Evolutionary conservation across 2,888 invertebrate species (phyloP), one percentile per base, ranked within the genome.

Genomic region (Mythimna lalbum): DNA sequence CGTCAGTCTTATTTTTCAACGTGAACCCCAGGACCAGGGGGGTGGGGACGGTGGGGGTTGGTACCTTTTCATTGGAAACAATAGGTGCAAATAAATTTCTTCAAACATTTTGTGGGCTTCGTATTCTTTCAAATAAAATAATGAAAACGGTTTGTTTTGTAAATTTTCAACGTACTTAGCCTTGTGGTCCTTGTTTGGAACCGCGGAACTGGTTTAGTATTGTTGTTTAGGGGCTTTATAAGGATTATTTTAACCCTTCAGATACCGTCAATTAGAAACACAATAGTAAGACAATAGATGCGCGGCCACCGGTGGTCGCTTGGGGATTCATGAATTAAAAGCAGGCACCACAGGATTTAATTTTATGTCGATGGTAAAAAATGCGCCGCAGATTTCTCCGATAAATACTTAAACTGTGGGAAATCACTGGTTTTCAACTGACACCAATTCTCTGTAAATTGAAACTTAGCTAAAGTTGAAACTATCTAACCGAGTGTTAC

Each of bases 1-100:
- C 68, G 68, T 69, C 69, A 68, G 9, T 31, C 17, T 23, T 50
- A 21, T 50, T 52, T 33, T 49, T 65, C n/a, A 27, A 49, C n/a
- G 49, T 66, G n/a, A 64, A 49, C 7, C 66, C 17, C 23, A 2
- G 14, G 12, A n/a, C n/a, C n/a, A n/a, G n/a, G n/a, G n/a, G n/a
- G n/a, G n/a, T n/a, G n/a, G n/a, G n/a, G n/a, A n/a, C n/a, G 9
- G 10, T 19, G 9, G 14, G 31, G 17, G 27, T 27, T 12, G 23
- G 3, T n/a, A 17, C 47, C 47, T 49, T 49, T n/a, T 49, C n/a
- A 49, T 63, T 33, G 23, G 23, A 21, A 63, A 65, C 9, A 49
- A 17, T 39, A 39, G 36, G 3, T 21, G 27, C n/a, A 33, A 31
- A n/a, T 1, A 21, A n/a, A 19, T 43, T 43, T 43, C 43, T 43